Conservation (phyloP, 2,888 invertebrate species). For the Actias luna region DNA sequence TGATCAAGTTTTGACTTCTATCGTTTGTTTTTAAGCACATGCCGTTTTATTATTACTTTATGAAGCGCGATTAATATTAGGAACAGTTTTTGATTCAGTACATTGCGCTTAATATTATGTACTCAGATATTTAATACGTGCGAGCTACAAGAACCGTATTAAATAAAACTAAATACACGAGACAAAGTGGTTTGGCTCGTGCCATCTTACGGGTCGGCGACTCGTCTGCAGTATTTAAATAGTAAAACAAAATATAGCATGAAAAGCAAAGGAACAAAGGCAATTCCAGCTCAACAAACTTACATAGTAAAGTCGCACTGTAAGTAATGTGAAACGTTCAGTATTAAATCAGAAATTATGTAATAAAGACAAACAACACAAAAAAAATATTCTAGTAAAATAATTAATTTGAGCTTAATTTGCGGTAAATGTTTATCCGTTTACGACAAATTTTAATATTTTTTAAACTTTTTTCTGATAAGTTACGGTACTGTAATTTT, state of each 20-base stretch:
- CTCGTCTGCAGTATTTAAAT: conserved; percentile 25
- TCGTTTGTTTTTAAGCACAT: too few relatives aligned
- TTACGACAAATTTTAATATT: neutral
- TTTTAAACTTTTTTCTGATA: neutral
- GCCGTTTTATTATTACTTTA: neutral
- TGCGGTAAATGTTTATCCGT: neutral
- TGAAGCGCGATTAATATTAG: neutral
- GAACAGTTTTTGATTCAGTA: neutral
- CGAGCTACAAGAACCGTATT: neutral
- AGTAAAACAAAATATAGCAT: conserved; percentile 15
- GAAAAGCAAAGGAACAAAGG: conserved; percentile 18
- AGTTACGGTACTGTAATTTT: conserved; percentile 15
- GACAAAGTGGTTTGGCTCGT: conserved; percentile 66
- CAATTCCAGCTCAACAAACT: neutral
- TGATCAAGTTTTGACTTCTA: too few relatives aligned
- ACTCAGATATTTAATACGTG: neutral
- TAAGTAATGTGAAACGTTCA: neutral
- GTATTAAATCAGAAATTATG: neutral
- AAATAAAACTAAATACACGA: conserved; percentile 10
- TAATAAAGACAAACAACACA: neutral
- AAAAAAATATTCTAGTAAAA: neutral
- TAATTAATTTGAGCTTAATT: neutral
- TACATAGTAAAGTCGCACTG: conserved; percentile 3
- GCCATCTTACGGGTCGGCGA: conserved; percentile 71
- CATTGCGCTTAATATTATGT: neutral